A percentile compares a stretch with the other conserved stretches of the same genome.
These are phyloP conservation scores for Vimba vimba DNA, from an alignment of 2,113 vertebrate genomes.

Conservation along the genomic window DNA sequence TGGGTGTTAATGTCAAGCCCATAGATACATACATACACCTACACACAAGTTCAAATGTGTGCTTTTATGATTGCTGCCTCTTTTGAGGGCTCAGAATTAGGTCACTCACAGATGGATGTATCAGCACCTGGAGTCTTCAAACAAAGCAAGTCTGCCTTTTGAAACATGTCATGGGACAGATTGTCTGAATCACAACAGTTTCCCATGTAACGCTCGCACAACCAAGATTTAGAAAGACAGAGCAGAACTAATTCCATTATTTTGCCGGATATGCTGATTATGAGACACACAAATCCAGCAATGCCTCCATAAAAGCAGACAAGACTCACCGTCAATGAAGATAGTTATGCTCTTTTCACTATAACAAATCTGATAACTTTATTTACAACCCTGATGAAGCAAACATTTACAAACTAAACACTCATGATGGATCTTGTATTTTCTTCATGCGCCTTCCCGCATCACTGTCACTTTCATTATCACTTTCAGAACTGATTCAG, in stretches of 20 bases:
- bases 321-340: background rate
- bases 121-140: background rate
- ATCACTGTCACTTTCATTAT: background rate
- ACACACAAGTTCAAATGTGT: too few relatives aligned
- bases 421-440: background rate
- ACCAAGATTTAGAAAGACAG: background rate
- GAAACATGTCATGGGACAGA: background rate
- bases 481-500: background rate
- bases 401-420: background rate
- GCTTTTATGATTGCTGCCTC: background rate
- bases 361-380: background rate
- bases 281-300: background rate
- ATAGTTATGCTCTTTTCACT: background rate
- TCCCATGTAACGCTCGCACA: background rate
- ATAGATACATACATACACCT: too few relatives aligned
- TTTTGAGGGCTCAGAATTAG: background rate
- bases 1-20: too few relatives aligned
- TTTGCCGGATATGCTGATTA: constrained; percentile 18
- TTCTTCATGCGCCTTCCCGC: background rate
- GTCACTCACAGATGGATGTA: background rate
- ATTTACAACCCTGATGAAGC: background rate
- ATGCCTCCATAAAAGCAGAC: background rate
- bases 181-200: background rate
- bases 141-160: background rate
- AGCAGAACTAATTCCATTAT: constrained; percentile 27